These are phyloP conservation scores for Petrocephalus sullivani DNA, from an alignment of 2,797 vertebrate species.

Conservation along the genomic window DNA sequence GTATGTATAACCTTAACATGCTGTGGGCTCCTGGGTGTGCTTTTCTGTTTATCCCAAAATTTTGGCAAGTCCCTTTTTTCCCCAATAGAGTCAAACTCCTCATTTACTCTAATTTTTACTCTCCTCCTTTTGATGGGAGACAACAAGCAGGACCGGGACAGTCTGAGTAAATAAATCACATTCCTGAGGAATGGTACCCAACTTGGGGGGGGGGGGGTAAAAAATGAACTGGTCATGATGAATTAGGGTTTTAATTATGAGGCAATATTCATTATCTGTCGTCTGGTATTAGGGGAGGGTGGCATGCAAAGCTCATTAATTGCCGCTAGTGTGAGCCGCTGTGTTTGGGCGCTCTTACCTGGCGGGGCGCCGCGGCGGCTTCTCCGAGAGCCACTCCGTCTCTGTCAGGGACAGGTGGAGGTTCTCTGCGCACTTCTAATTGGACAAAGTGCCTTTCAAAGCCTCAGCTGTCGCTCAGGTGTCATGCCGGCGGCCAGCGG, in stretches of 20 bases:
- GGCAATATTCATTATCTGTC: constrained; percentile 70
- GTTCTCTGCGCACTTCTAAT: constrained; percentile 83
- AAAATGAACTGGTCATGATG: constrained; percentile 27
- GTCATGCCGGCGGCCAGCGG: constrained; percentile 62
- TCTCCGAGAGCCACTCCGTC: constrained; percentile 88
- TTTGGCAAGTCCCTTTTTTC: neutral
- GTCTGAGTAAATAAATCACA: neutral
- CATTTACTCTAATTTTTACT: neutral
- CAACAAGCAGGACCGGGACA: neutral
- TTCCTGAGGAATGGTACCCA: constrained; percentile 4
- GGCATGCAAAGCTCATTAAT: constrained; percentile 87
- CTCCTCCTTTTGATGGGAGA: neutral
- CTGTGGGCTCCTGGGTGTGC: neutral
- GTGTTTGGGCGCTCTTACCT: constrained; percentile 72
- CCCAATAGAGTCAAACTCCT: neutral
- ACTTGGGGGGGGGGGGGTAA: neutral
- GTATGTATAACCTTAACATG: neutral
- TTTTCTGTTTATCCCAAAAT: neutral
- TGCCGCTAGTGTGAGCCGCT: constrained; percentile 73
- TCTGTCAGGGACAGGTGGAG: constrained; percentile 85
- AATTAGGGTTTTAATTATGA: constrained; percentile 54
- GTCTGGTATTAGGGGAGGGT: constrained; percentile 76
- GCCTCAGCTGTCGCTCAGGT: constrained; percentile 65
- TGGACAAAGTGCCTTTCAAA: constrained; percentile 91
- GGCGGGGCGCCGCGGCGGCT: constrained; percentile 70